Evolutionary conservation across 1,140 invertebrate genomes (phyloP), one percentile per base, ranked within the genome.

Genomic region (Diorhabda sublineata): DNA sequence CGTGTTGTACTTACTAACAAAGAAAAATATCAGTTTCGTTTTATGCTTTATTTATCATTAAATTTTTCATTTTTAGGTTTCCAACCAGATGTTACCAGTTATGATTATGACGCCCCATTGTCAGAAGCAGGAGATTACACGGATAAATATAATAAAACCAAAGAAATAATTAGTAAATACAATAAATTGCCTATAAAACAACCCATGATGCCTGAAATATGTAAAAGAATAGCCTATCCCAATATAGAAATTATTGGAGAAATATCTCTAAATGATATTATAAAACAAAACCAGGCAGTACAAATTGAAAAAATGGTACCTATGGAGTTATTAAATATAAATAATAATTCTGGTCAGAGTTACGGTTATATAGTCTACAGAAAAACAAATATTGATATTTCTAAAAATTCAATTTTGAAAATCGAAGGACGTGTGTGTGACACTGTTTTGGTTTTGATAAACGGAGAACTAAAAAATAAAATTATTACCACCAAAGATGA

Each of bases 291-390:
- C 3, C 71, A 64, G 52, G 52, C 70, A 11, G 76, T 56, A 66
- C 42, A 42, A 47, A 73, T 75, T n/a, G 45, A 57, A 45, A 71
- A 43, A 5, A 8, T 43, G 5, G 7, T 11, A 67, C 77, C 7
- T 64, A 89, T 89, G 87, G 87, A 89, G 77, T 74, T 80, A 61
- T 76, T 88, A 45, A 76, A 81, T 11, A 83, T 87, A 26, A 84
- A 86, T 70, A 79, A 82, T 56, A 79, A 79, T 4, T 82, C 77
- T 72, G 87, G 87, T 1, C 87, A 89, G 78, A 83, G 83, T 69
- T 87, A 85, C 74, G 87, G 87, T 0, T 88, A 85, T 71, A 82
- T 87, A 64, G 67, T 86, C 8, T 87, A 89, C 72, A 60, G 70
- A 4, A 83, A 74, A n/a, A 71, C 73, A 44, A n/a, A n/a, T 3